Evolutionary conservation across 2,797 vertebrate genomes (phyloP), one percentile per base, ranked within the genome.

Genomic region (Microtus californicus): DNA sequence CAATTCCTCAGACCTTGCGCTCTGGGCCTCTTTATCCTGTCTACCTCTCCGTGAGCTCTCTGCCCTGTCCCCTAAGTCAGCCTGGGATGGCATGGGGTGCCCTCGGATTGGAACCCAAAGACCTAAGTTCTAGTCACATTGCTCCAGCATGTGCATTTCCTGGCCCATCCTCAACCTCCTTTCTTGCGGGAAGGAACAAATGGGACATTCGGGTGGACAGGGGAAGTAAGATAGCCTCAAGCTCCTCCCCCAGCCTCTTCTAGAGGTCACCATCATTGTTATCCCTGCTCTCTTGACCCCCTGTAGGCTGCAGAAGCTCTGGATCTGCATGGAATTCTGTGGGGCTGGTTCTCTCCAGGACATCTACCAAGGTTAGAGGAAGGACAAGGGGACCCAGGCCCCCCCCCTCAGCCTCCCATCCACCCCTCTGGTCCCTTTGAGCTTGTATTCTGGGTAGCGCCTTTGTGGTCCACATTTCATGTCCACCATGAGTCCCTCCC

Each of bases 241-340:
- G 8, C 82, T 5, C 21, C 14, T 27, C 29, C n/a, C 3, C 19
- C 31, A 13, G 48, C 17, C 65, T 83, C 19, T 34, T 29, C 51
- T 27, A 15, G 21, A 27, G 65, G 10, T 34, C 5, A 19, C 11
- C 80, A 23, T 88, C n/a, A 2, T 63, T 11, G 6, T n/a, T 27
- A 17, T 54, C 17, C 14, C 29, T 43, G 5, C 17, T 34, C 27
- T 92, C 91, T 81, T 23, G 71, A 43, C 80, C 40, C 59, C n/a
- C 3, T 43, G 7, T 82, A 99, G 99, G 98, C 97, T 98, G 43
- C 99, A 99, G 92, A 99, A 99, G 95, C 98, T 99, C 95, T 99
- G 99, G 99, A 99, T 99, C 97, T 99, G 99, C 95, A 99, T 99
- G 99, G 99, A 99, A 98, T 99, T 99, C 97, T 99, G 99, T 82